Evolutionary conservation across 2,888 invertebrate genomes (phyloP), one percentile per base, ranked within the genome.

Genomic region (Apotomis betuletana): DNA sequence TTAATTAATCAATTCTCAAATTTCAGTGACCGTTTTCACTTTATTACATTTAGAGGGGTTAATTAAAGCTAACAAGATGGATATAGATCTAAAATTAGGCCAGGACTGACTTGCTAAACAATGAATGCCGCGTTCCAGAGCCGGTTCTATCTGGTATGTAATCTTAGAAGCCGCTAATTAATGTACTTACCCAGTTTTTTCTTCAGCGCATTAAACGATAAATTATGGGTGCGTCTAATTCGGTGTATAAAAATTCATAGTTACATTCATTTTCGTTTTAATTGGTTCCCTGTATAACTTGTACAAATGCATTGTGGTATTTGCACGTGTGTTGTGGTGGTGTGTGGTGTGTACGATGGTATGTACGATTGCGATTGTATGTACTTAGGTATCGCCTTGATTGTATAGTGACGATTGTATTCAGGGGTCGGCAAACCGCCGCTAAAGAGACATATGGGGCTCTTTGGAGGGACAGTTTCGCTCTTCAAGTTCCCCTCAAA

Each of bases 11-110:
- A 54, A 46, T 46, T 59, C 38, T 15, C 51, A 54, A 60, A 38
- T 51, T 51, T 10, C 41, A 49, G 8, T 15, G 59, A 59, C 36
- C 52, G 44, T 51, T 67, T 49, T 58, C 67, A 52, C 41, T 69
- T 57, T 64, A 70, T 58, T 9, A 10, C 49, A 49, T 49, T 5
- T 75, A 70, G 71, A 68, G 77, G 79, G 79, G 81, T 85, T 81
- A 83, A 86, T 83, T 79, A 80, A 80, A 79, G 80, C 77, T 80
- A 84, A 86, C 78, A 83, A 82, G 80, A 59, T 76, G 75, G 74
- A 72, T 73, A 77, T 77, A 78, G 81, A 82, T 84, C 81, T 73
- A 77, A 80, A 75, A 83, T 83, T 82, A 77, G 78, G 81, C 75
- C 70, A 79, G 78, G 69, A 70, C 76, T 79, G 73, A 74, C 80